Base-by-base conservation (phyloP, 1,140 invertebrate genomes). In the Philopotamus ludificatus region DNA sequence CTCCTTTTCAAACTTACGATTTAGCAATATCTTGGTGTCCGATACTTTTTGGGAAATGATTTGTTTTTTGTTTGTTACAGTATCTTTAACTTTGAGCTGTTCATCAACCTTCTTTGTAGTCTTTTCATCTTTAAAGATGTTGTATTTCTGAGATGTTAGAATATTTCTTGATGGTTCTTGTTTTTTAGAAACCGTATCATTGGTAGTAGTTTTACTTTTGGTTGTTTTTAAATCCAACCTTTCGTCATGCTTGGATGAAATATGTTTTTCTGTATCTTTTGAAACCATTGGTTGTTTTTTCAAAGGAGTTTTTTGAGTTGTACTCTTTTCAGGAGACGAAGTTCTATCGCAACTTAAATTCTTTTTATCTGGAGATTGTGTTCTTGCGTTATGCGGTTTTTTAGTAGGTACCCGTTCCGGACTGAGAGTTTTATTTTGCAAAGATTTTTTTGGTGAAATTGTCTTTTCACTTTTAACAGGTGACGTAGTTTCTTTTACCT, bases 301-400 rank as follows among this genome's bases (percentile, higher is more conserved):
- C 47, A 26, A n/a, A 50, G 23, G 53, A 75, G 73, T 22, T 77
- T 74, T 63, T 75, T 76, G 50, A 12, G 54, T 23, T n/a, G 63
- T 3, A 8, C 16, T 34, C 57, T 65, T 69, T 57, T 65, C 49
- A 18, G 67, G 63, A 50, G 63, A 65, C 39, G 10, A 26, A 57
- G 21, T 63, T 39, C 59, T 66, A 15, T 61, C 39, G n/a, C 39
- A 49, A 54, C 8, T 58, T 16, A 22, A 16, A 16, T 26, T 28
- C 25, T 4, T 42, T 23, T 54, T 65, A 50, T 57, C 49, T 25
- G 62, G 58, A 2, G 49, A 53, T 8, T 21, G 25, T 39, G 45
- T 62, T 62, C 60, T 53, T 47, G 41, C 12, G 10, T 21, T 47
- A 26, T 21, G 18, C 10, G 26, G 23, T 53, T 53, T 53, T 53